These are phyloP conservation scores for Myotis pilosus DNA, from an alignment of 2,797 vertebrate species.

Conservation along the genomic window DNA sequence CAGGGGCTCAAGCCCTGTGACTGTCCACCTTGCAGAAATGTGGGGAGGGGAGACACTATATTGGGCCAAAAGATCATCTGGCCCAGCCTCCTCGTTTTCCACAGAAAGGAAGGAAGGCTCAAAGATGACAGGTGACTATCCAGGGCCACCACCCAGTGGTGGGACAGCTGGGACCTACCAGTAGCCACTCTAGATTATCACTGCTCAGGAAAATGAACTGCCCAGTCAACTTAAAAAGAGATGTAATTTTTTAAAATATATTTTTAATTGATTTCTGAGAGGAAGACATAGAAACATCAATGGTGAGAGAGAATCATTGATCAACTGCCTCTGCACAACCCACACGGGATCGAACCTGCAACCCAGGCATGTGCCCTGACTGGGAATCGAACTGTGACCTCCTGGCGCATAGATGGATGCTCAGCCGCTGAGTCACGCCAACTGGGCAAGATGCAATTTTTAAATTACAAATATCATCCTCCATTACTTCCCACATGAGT, in stretches of 20 bases:
- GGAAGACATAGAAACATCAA: no score
- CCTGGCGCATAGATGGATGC: no score
- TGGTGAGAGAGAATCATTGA: no score
- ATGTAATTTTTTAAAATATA: background rate
- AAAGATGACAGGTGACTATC: background rate
- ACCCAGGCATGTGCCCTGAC: no score
- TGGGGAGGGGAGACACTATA: background rate
- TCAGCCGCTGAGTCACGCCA: no score
- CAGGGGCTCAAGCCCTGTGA: no score
- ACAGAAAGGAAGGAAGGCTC: background rate
- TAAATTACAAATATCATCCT: constrained; percentile 6
- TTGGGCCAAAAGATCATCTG: background rate
- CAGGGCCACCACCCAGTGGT: background rate
- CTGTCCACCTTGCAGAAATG: background rate
- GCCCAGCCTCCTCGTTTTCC: background rate
- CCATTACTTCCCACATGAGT: background rate
- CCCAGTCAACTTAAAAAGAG: background rate
- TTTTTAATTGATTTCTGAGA: no score
- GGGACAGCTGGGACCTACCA: background rate
- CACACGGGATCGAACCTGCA: no score
- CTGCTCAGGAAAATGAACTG: background rate
- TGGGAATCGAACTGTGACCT: no score
- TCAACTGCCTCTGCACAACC: no score
- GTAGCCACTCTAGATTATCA: background rate
- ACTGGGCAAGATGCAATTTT: background rate